Evolutionary conservation across 2,113 vertebrate species (phyloP), one percentile per base, ranked within the genome.

Genomic region (Oncorhynchus clarkii): DNA sequence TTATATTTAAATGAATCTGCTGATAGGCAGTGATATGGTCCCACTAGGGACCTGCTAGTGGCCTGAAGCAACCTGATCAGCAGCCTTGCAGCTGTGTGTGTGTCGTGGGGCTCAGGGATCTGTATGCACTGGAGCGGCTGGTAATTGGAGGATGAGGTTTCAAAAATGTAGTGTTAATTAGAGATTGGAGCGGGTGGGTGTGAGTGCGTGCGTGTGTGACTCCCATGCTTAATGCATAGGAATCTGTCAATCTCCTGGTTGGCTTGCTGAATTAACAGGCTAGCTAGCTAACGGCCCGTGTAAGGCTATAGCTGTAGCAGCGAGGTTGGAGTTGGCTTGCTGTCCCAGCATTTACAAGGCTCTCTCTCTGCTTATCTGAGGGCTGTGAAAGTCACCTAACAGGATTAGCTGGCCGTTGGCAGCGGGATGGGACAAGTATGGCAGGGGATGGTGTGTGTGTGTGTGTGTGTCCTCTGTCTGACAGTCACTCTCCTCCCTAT

Each of bases 311-410:
- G 24, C 14, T 5, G 14, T 39, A 18, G 14, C 29, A 81, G 73
- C 49, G 62, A 49, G 39, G n/a, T 11, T 45, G 39, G 18, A 49
- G 73, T 88, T 82, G 84, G 88, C 87, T 80, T 74, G 77, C 86
- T 90, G 88, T 91, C 89, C 82, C 27, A 73, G 26, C 81, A 84
- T 91, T 91, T 92, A 91, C 88, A 87, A 89, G 88, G 84, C 77
- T 87, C 87, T 84, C 73, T 78, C 79, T 79, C 86, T 90, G 88
- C 88, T 90, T 90, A 92, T 92, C 87, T 70, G 72, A 27, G 75
- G 82, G 92, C 90, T 92, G 92, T 92, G 91, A 93, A 93, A 92
- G 90, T 93, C 91, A 92, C 84, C 86, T 92, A 93, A 93, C 84
- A 80, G 91, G 90, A 93, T 93, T 93, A 93, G 88, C 76, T 81